Percentiles rank a stretch among this genome's conserved stretches.
Evolutionary conservation across 1,140 invertebrate genomes (phyloP).

Genomic region (Druon quercuslanigerum): DNA sequence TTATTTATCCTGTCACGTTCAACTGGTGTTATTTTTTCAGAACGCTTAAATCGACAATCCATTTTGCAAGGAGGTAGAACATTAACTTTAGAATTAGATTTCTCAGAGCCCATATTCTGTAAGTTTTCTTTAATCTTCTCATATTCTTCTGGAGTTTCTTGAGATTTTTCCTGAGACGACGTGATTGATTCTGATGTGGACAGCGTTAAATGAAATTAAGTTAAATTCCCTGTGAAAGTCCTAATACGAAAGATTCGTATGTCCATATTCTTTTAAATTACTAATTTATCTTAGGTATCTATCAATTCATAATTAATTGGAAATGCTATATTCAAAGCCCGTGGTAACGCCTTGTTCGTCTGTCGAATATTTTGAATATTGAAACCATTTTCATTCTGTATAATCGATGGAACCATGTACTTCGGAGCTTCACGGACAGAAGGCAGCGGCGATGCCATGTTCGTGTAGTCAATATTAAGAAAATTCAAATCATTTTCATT

Average conservation of each 20-base stretch:
- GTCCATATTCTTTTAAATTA: neutral
- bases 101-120: neutral
- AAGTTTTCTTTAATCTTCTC: neutral
- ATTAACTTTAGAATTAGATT: neutral
- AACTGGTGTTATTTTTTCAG: neutral
- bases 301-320: neutral
- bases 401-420: no score
- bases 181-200: neutral
- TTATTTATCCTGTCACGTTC: neutral
- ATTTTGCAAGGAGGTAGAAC: neutral
- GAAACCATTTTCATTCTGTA: no score
- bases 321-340: neutral
- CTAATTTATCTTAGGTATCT: neutral
- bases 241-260: neutral
- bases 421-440: no score
- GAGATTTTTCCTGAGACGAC: neutral
- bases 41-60: neutral
- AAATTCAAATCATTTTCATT: no score
- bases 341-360: no score
- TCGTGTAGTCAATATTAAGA: no score
- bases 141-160: no score
- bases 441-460: no score
- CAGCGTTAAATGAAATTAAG: neutral
- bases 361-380: no score
- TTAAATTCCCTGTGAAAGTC: neutral